phyloP scores from a whole-genome alignment of 2,113 vertebrate species.

The Barbus barbus region DNA sequence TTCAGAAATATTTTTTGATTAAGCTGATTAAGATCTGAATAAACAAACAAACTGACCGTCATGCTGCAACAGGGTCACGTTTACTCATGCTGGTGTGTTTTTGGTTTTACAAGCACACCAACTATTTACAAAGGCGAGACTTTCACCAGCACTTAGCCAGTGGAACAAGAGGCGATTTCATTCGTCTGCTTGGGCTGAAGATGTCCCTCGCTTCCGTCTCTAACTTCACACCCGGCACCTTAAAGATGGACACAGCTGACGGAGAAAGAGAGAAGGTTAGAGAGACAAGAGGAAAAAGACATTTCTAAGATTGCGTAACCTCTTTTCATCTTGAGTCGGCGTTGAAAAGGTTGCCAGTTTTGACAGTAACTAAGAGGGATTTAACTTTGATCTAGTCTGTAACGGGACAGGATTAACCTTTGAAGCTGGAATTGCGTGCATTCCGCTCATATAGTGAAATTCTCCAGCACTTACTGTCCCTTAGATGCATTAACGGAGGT shows the following conservation, averaged over 20 bases:
- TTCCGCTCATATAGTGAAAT: slow-evolving; percentile 19
- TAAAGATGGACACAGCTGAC: slow-evolving; percentile 84
- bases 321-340: background rate
- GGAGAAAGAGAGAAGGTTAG: slow-evolving; percentile 37
- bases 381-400: slow-evolving; percentile 29
- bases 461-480: slow-evolving; percentile 62
- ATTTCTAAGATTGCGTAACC: background rate
- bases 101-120: background rate
- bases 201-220: slow-evolving; percentile 84
- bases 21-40: background rate
- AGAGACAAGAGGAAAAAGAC: background rate
- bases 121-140: background rate
- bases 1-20: background rate
- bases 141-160: slow-evolving; percentile 79
- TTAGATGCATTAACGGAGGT: slow-evolving; percentile 79
- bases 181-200: slow-evolving; percentile 70
- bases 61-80: slow-evolving; percentile 13
- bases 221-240: slow-evolving; percentile 81
- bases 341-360: slow-evolving; percentile 40
- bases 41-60: slow-evolving; percentile 14
- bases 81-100: slow-evolving; percentile 17
- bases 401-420: slow-evolving; percentile 30
- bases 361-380: slow-evolving; percentile 14
- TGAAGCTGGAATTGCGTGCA: slow-evolving; percentile 34
- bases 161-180: slow-evolving; percentile 61